phyloP scores from a whole-genome alignment of 1,140 invertebrate genomes.

The Bombus cullumanus region DNA sequence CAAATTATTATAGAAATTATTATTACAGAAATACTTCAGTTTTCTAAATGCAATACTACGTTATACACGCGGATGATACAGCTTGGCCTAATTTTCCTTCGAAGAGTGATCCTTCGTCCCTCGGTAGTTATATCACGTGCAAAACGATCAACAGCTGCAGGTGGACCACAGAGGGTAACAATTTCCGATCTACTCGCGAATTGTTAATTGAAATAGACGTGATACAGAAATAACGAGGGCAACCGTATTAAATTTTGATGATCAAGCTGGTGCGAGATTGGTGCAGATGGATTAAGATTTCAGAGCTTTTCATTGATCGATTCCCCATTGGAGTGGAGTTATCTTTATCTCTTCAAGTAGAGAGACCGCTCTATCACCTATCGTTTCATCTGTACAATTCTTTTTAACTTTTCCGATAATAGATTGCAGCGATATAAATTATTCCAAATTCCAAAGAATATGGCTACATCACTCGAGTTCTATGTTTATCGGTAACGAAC shows the following conservation, averaged over 20 bases:
- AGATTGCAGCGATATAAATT: neutral
- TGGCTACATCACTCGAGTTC: too few species aligned
- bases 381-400: neutral
- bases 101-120: neutral
- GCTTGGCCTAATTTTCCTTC: neutral
- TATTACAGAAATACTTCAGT: neutral
- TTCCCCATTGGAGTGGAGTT: neutral
- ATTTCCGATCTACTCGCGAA: neutral
- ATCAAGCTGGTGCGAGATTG: too few species aligned
- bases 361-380: neutral
- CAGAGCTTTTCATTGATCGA: neutral
- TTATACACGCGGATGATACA: neutral
- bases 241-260: neutral
- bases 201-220: neutral
- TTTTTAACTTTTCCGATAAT: neutral
- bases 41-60: neutral
- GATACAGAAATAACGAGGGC: neutral
- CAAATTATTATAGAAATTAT: neutral
- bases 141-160: neutral
- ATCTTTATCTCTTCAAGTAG: neutral
- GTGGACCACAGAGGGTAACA: neutral
- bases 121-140: neutral
- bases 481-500: too few species aligned
- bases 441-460: neutral
- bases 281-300: neutral